Percentiles rank a stretch among this genome's conserved stretches.
Conservation (phyloP, 2,888 invertebrate species). For the Ectemnius lituratus region DNA sequence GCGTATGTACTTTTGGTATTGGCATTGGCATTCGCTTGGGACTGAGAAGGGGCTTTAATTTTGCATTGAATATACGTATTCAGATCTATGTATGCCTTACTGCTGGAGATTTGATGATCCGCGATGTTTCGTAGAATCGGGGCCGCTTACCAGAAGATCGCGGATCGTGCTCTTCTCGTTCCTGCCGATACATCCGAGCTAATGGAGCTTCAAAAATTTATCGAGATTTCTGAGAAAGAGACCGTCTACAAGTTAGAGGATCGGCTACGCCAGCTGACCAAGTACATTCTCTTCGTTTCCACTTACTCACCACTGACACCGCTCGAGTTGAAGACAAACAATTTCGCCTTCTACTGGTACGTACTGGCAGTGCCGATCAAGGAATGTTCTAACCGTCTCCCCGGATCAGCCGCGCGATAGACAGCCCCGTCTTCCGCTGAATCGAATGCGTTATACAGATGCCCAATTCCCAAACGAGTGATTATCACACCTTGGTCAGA, state of each 20-base stretch:
- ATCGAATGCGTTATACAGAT: too few relatives aligned
- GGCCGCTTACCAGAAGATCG: slow-evolving; percentile 90
- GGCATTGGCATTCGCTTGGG: neutral
- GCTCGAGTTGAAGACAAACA: slow-evolving; percentile 92
- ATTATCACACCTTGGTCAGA: too few relatives aligned
- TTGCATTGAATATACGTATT: too few relatives aligned
- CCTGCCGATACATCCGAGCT: slow-evolving; percentile 92
- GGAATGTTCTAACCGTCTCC: neutral
- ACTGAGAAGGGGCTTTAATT: neutral
- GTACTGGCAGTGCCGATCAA: slow-evolving; percentile 9
- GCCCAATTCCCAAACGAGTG: too few relatives aligned
- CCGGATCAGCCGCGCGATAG: too few relatives aligned
- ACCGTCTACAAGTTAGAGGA: slow-evolving; percentile 87
- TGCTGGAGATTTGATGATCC: too few relatives aligned
- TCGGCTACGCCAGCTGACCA: slow-evolving; percentile 83
- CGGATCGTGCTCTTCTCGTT: slow-evolving; percentile 87
- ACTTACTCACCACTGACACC: slow-evolving; percentile 90
- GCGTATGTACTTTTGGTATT: slow-evolving; percentile 79
- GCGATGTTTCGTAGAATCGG: slow-evolving; percentile 81
- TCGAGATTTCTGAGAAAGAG: slow-evolving; percentile 86
- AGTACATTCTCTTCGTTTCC: slow-evolving; percentile 89
- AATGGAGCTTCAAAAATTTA: slow-evolving; percentile 89
- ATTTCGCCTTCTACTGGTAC: slow-evolving; percentile 90
- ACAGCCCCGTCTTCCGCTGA: too few relatives aligned
- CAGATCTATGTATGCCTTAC: too few relatives aligned